Conservation (phyloP, 2,797 vertebrate genomes). For the Morelia viridis region DNA sequence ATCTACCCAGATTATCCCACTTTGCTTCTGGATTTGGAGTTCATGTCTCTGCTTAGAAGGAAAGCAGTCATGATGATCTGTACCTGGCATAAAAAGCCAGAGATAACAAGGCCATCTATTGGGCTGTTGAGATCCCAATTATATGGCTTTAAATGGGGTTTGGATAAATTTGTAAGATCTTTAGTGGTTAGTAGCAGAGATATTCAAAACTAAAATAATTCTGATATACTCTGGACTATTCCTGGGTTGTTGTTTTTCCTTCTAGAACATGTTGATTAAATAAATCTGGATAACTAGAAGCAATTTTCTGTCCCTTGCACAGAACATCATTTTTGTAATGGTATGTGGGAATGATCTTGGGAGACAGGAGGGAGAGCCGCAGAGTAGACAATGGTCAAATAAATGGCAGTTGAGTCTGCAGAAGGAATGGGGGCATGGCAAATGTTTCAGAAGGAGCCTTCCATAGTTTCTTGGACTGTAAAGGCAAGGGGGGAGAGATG, state of each 20-base stretch:
- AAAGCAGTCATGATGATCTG: background rate
- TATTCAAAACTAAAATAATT: background rate
- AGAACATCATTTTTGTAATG: background rate
- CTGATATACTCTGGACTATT: background rate
- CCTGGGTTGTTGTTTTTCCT: background rate
- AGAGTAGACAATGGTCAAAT: background rate
- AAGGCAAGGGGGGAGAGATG: background rate
- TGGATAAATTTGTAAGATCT: background rate
- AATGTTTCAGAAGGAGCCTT: background rate
- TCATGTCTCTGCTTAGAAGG: background rate
- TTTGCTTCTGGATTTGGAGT: background rate
- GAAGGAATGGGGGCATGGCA: background rate
- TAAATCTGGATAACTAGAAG: background rate
- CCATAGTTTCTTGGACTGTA: background rate
- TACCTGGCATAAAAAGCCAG: background rate
- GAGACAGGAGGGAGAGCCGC: background rate
- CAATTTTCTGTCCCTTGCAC: background rate
- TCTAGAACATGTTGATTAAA: background rate
- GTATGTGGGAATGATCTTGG: background rate
- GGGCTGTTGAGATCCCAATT: background rate
- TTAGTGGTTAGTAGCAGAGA: background rate
- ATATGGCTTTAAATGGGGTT: background rate
- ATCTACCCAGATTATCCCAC: background rate
- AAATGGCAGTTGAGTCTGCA: background rate
- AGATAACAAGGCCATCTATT: background rate